Evolutionary conservation across 2,888 invertebrate genomes (phyloP).

Genomic region (Tanytarsus gracilentus): DNA sequence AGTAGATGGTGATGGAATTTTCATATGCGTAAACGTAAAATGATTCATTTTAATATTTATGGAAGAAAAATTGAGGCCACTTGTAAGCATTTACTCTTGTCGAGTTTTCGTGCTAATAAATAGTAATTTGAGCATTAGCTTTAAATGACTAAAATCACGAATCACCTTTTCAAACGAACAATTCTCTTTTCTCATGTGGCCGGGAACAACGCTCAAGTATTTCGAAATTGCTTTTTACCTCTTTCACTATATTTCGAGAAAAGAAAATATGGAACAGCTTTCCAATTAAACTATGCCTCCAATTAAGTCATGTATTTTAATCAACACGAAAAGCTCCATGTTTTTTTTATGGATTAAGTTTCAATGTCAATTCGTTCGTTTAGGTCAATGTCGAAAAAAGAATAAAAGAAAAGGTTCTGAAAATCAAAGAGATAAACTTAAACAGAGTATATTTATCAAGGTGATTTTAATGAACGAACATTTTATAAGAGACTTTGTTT

Average conservation of each 20-base stretch:
- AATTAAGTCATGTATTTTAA: conserved; percentile 22
- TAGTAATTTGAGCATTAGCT: conserved; percentile 21
- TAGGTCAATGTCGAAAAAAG: too few relatives aligned
- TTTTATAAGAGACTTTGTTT: too few relatives aligned
- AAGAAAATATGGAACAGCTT: background rate
- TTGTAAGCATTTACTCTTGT: conserved; percentile 13
- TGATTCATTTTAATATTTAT: background rate
- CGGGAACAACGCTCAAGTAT: background rate
- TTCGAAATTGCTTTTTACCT: background rate
- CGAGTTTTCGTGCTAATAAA: conserved; percentile 19
- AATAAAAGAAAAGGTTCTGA: too few relatives aligned
- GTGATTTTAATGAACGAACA: too few relatives aligned
- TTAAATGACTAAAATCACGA: conserved; percentile 10
- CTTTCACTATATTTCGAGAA: background rate
- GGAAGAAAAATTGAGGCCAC: background rate
- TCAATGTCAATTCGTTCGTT: background rate
- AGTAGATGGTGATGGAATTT: too few relatives aligned
- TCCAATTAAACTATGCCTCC: conserved; percentile 13
- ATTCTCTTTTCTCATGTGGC: too few relatives aligned
- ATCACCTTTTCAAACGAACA: background rate
- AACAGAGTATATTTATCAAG: too few relatives aligned
- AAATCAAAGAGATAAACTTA: too few relatives aligned
- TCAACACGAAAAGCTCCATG: background rate
- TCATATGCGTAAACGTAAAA: background rate
- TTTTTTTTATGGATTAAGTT: background rate